Evolutionary conservation across 2,888 invertebrate species (phyloP).

Genomic region (Brachyopa scutellaris): DNA sequence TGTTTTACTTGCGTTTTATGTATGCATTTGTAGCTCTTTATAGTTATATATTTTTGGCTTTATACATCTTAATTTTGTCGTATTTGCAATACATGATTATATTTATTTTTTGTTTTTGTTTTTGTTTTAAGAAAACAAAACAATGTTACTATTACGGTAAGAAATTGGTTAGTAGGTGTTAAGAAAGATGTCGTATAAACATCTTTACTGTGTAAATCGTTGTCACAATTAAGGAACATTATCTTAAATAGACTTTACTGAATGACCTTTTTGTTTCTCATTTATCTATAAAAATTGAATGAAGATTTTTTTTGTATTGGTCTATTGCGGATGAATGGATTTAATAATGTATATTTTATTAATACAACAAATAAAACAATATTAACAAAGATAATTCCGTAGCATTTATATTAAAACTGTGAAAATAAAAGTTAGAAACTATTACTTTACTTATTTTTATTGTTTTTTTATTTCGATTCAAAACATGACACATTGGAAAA

Average conservation of each 20-base stretch:
- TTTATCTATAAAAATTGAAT: slow-evolving; percentile 19
- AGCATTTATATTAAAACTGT: slow-evolving; percentile 69
- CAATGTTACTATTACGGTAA: slow-evolving; percentile 60
- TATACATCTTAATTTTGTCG: slow-evolving; percentile 68
- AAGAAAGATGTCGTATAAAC: slow-evolving; percentile 70
- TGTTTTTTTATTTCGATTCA: slow-evolving; percentile 40
- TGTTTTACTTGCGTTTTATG: slow-evolving; percentile 55
- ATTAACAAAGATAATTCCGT: slow-evolving; percentile 50
- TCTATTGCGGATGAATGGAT: slow-evolving; percentile 52
- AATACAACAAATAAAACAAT: slow-evolving; percentile 60
- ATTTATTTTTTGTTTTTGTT: background rate
- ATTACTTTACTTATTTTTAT: slow-evolving; percentile 19
- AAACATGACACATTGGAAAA: slow-evolving; percentile 58
- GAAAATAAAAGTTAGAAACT: slow-evolving; percentile 61
- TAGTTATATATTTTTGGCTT: slow-evolving; percentile 70
- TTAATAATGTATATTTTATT: background rate
- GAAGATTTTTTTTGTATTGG: slow-evolving; percentile 25
- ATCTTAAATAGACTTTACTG: slow-evolving; percentile 54
- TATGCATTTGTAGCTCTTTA: slow-evolving; percentile 51
- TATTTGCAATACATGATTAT: slow-evolving; percentile 50
- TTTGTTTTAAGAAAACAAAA: slow-evolving; percentile 51
- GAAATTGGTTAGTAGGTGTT: slow-evolving; percentile 64
- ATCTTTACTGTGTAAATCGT: slow-evolving; percentile 69
- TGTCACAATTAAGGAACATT: slow-evolving; percentile 72
- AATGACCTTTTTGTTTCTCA: slow-evolving; percentile 13